These are phyloP conservation scores for Philopotamus ludificatus DNA, from an alignment of 1,140 invertebrate genomes.

Conservation along the genomic window DNA sequence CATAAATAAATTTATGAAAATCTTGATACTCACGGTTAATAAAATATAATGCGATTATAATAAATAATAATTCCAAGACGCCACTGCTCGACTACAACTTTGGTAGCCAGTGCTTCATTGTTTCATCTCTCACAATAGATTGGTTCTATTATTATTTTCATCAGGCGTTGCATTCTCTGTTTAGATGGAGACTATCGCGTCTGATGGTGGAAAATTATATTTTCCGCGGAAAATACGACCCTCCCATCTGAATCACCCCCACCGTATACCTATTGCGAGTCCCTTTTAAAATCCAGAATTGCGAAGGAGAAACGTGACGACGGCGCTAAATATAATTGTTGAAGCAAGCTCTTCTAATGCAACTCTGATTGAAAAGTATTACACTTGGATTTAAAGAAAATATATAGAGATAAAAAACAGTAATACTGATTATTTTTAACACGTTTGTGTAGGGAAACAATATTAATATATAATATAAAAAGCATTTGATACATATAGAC, in stretches of 20 bases:
- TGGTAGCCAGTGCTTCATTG: constrained; percentile 9
- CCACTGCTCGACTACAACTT: constrained; percentile 1
- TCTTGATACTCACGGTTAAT: too few relatives aligned
- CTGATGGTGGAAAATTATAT: constrained; percentile 29
- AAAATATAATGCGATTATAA: too few relatives aligned
- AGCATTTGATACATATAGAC: too few relatives aligned
- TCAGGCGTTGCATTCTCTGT: constrained; percentile 36
- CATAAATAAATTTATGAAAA: too few relatives aligned
- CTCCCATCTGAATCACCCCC: background rate
- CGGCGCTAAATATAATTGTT: background rate
- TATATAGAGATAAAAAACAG: too few relatives aligned
- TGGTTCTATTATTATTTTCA: constrained; percentile 41
- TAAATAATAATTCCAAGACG: too few relatives aligned
- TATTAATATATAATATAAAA: too few relatives aligned
- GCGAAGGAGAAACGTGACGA: constrained; percentile 3
- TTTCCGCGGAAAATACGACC: constrained; percentile 10
- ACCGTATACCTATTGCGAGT: background rate
- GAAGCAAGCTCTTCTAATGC: background rate
- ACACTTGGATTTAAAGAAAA: too few relatives aligned
- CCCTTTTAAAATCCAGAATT: background rate
- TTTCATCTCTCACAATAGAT: constrained; percentile 39
- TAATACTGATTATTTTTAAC: too few relatives aligned
- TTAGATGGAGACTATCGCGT: constrained; percentile 18
- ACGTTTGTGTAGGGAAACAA: too few relatives aligned
- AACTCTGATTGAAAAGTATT: background rate